Percentiles rank a stretch among this genome's conserved stretches.
Evolutionary conservation across 2,113 vertebrate genomes (phyloP).

Genomic region (Grus americana): DNA sequence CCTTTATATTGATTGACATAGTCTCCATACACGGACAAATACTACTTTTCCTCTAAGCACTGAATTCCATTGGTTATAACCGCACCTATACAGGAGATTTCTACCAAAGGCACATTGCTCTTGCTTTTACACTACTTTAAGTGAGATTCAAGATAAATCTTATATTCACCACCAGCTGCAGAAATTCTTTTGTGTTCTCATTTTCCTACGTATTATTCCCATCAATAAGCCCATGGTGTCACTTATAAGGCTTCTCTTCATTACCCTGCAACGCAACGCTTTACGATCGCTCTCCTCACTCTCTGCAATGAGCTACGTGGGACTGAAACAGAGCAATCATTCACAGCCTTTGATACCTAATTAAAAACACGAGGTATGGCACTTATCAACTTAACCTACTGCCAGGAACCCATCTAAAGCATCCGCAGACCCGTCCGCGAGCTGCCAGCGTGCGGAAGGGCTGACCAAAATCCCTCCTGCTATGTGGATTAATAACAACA

Average conservation of each 20-base stretch:
- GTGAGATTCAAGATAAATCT: not conserved
- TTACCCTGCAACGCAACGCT: not conserved
- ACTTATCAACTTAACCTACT: not conserved
- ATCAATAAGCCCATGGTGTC: not conserved
- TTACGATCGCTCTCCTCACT: not conserved
- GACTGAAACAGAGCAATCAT: not conserved
- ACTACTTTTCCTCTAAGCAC: not conserved
- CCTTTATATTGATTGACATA: not conserved
- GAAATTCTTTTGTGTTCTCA: not conserved
- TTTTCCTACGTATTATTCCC: not conserved
- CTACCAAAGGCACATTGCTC: not conserved
- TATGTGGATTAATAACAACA: not conserved
- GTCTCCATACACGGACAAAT: not conserved
- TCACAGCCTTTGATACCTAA: not conserved
- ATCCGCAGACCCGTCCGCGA: rapidly evolving
- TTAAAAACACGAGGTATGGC: not conserved
- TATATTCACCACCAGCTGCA: not conserved
- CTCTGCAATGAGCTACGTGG: not conserved
- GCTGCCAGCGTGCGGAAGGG: not conserved
- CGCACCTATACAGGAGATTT: not conserved
- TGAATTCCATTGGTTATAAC: not conserved
- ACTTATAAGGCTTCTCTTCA: not conserved
- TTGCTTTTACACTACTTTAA: not conserved
- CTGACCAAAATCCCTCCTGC: not conserved
- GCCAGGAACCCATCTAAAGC: not conserved